Evolutionary conservation across 2,888 invertebrate species (phyloP).

Genomic region (Ophioninae sp.): DNA sequence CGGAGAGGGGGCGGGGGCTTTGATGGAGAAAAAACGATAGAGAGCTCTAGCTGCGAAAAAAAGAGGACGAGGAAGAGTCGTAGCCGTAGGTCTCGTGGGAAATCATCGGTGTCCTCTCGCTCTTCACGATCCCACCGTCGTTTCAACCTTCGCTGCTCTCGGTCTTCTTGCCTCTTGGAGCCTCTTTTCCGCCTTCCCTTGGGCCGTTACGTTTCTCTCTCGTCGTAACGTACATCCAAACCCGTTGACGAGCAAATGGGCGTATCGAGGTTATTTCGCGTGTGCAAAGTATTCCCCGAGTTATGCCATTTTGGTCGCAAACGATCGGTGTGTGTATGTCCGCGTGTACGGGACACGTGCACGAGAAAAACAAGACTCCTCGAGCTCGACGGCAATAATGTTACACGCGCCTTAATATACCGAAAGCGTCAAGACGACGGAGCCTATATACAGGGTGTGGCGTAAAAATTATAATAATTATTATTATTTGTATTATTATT

Average conservation of each 20-base stretch:
- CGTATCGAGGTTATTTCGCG: neutral
- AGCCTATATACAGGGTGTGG: constrained; percentile 11
- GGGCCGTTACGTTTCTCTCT: constrained; percentile 24
- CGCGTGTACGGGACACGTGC: neutral
- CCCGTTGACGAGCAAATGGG: constrained; percentile 10
- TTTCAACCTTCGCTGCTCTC: constrained; percentile 54
- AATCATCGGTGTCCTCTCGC: constrained; percentile 75
- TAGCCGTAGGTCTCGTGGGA: constrained; percentile 72
- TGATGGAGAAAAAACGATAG: constrained; percentile 37
- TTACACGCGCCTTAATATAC: constrained; percentile 43
- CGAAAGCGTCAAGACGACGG: constrained; percentile 39
- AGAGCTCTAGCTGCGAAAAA: constrained; percentile 35
- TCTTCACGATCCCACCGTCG: constrained; percentile 58
- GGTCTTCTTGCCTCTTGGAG: constrained; percentile 24
- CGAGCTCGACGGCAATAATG: constrained; percentile 39
- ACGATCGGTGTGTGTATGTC: constrained; percentile 1
- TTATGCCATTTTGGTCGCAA: neutral
- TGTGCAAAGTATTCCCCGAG: neutral
- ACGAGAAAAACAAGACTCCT: constrained; percentile 28
- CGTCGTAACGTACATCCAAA: constrained; percentile 4
- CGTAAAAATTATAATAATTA: too few species aligned
- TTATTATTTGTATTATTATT: too few species aligned
- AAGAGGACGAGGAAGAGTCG: constrained; percentile 63
- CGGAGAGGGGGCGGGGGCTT: constrained; percentile 57
- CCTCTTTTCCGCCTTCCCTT: constrained; percentile 28